These are phyloP conservation scores for Urocitellus parryii DNA, from an alignment of 2,113 vertebrate genomes.

Conservation along the genomic window DNA sequence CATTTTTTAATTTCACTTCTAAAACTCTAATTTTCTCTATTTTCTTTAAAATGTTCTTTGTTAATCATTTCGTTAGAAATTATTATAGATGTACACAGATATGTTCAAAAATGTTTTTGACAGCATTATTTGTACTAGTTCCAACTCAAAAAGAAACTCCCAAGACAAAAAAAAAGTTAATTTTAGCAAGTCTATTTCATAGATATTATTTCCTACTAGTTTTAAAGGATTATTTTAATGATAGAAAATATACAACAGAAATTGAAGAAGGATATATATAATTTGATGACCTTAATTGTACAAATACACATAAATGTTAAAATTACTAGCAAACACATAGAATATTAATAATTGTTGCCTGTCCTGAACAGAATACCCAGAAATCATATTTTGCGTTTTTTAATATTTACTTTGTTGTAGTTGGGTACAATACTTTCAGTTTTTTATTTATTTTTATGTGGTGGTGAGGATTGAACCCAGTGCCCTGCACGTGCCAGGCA, in stretches of 20 bases:
- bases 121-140: not conserved
- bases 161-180: not conserved
- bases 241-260: not conserved
- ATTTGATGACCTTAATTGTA: not conserved
- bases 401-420: too few species aligned
- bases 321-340: not conserved
- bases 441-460: too few species aligned
- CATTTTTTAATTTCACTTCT: slow-evolving; percentile 16
- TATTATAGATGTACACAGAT: not conserved
- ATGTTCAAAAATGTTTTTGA: not conserved
- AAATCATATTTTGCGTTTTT: not conserved
- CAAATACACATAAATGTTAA: not conserved
- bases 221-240: slow-evolving; percentile 30
- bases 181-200: not conserved
- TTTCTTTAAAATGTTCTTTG: too few species aligned
- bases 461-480: too few species aligned
- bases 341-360: not conserved
- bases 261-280: not conserved
- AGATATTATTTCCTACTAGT: not conserved
- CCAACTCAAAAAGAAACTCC: not conserved
- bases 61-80: not conserved
- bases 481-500: too few species aligned
- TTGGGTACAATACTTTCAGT: too few species aligned
- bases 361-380: not conserved
- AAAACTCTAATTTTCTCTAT: not conserved